Conservation (phyloP, 2,888 invertebrate genomes). For the Limnephilus rhombicus region DNA sequence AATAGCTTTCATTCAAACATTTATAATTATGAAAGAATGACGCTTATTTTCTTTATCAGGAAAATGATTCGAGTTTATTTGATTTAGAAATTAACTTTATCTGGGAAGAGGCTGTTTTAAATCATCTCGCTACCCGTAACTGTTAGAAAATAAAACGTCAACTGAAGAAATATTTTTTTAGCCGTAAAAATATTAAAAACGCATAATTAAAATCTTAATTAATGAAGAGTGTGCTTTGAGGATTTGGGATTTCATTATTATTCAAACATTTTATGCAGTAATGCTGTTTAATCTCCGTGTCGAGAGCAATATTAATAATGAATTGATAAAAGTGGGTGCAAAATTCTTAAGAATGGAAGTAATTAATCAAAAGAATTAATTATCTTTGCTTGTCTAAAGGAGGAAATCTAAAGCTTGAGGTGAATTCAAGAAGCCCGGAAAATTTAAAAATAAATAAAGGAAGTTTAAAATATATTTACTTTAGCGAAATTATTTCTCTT, state of each 20-base stretch:
- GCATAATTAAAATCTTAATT: background rate
- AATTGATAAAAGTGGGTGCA: constrained; percentile 38
- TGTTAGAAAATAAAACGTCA: background rate
- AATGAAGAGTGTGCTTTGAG: background rate
- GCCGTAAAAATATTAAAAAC: background rate
- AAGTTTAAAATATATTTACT: background rate
- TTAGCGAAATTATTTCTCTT: background rate
- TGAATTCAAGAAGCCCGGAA: background rate
- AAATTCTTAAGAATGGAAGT: constrained; percentile 15
- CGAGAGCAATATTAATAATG: constrained; percentile 23
- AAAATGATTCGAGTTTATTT: background rate
- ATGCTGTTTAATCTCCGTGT: constrained; percentile 38
- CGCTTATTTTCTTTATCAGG: background rate
- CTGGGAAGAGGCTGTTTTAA: background rate
- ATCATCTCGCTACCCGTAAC: background rate
- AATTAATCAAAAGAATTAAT: constrained; percentile 46
- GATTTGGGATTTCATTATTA: background rate
- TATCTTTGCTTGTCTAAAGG: constrained; percentile 14
- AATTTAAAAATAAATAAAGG: constrained; percentile 16
- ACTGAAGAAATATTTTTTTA: background rate
- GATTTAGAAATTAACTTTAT: background rate
- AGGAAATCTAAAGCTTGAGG: background rate
- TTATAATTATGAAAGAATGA: too few species aligned
- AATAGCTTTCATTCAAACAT: background rate
- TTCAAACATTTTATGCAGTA: constrained; percentile 6